A percentile compares a stretch with the other conserved stretches of the same genome.
phyloP scores from a whole-genome alignment of 2,113 vertebrate genomes.

The Rhipidura dahli region DNA sequence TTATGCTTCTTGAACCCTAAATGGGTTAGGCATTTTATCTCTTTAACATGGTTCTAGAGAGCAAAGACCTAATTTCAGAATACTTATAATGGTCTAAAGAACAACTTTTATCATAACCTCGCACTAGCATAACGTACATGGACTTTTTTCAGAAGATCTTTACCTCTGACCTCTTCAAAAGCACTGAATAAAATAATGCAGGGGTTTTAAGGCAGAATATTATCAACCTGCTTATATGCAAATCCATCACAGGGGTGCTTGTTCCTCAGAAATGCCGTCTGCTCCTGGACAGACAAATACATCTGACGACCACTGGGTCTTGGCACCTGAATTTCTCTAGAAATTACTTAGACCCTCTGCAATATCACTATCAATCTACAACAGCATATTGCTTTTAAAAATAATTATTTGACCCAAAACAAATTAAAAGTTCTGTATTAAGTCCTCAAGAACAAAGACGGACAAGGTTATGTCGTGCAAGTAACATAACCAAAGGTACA shows the following conservation, averaged over 20 bases:
- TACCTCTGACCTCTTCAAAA: background rate
- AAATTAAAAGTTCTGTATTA: background rate
- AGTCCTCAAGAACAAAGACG: background rate
- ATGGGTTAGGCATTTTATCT: background rate
- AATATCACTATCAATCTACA: background rate
- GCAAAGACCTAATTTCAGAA: background rate
- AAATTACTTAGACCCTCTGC: background rate
- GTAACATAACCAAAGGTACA: background rate
- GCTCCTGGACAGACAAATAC: background rate
- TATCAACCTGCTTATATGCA: background rate
- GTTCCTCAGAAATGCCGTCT: background rate
- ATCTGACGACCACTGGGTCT: background rate
- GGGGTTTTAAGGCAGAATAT: background rate
- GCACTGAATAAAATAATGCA: background rate
- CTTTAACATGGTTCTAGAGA: background rate
- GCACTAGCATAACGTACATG: background rate
- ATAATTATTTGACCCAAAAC: background rate
- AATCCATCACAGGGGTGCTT: fast-evolving
- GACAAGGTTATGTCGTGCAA: background rate
- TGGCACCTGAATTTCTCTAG: background rate
- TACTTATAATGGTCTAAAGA: background rate
- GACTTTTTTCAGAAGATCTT: background rate
- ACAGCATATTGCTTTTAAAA: background rate
- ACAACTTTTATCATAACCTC: background rate
- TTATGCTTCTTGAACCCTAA: background rate